Percentiles rank a stretch among this genome's conserved stretches.
phyloP scores from a whole-genome alignment of 64 coral and sea anemone species.

The Montipora cactus region DNA sequence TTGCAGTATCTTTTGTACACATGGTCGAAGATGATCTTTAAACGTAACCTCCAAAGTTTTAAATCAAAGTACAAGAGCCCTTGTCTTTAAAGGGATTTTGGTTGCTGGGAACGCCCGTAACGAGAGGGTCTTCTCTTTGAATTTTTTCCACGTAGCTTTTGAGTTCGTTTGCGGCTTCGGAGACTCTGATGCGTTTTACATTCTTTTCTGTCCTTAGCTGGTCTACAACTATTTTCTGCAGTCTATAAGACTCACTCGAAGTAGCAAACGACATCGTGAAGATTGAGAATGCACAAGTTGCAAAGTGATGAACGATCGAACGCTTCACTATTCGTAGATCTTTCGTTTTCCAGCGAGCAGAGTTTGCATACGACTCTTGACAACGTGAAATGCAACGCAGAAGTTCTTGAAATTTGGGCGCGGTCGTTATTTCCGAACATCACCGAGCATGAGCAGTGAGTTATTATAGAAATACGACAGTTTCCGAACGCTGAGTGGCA shows the following conservation, averaged over 20 bases:
- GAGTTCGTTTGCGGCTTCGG: constrained; percentile 52
- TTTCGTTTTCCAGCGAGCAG: not conserved
- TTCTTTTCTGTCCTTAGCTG: constrained; percentile 58
- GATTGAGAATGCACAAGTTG: not conserved
- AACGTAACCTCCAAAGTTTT: not conserved
- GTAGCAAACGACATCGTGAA: constrained; percentile 32
- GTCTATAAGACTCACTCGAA: constrained; percentile 13
- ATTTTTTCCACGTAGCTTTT: constrained; percentile 53
- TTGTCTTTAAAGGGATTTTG: constrained; percentile 56
- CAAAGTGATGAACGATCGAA: not conserved
- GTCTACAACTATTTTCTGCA: constrained; percentile 52
- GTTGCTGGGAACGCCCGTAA: constrained; percentile 18
- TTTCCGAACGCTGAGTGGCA: not conserved
- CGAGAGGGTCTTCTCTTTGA: constrained; percentile 40
- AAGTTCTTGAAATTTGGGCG: constrained; percentile 1
- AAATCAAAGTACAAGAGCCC: constrained; percentile 40
- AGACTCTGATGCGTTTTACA: constrained; percentile 50
- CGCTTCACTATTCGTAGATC: not conserved
- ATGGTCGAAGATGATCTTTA: not conserved
- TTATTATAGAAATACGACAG: not conserved
- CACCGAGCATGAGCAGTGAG: constrained; percentile 36
- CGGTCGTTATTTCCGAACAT: not conserved
- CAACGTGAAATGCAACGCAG: not conserved
- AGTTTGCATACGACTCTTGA: not conserved
- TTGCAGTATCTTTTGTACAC: not conserved